Percentiles rank a stretch among this genome's conserved stretches.
Evolutionary conservation across 2,113 vertebrate species (phyloP).

Genomic region (Notiomystis cincta): DNA sequence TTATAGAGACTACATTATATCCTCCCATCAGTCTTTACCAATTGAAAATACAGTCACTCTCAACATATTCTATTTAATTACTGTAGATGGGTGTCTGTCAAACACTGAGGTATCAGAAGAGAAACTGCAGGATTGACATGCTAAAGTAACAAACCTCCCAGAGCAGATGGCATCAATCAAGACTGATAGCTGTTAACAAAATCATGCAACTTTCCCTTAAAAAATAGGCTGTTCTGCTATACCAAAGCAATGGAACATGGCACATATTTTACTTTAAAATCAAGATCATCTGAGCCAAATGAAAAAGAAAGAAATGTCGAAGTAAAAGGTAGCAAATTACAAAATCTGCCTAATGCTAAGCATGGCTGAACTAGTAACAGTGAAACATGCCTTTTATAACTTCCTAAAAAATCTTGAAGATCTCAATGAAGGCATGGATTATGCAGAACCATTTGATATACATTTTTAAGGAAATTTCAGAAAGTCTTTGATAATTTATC

Average conservation of each 20-base stretch:
- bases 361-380: not conserved
- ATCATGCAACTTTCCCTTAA: not conserved
- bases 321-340: not conserved
- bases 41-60: not conserved
- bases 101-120: not conserved
- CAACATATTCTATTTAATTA: not conserved
- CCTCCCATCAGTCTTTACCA: not conserved
- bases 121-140: conserved; percentile 1
- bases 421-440: not conserved
- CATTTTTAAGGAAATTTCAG: not conserved
- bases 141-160: conserved; percentile 13
- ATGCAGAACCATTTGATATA: not conserved
- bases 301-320: not conserved
- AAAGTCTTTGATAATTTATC: not conserved
- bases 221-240: not conserved
- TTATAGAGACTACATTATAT: not conserved
- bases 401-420: not conserved
- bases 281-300: not conserved
- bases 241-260: not conserved
- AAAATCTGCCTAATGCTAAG: not conserved
- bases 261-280: not conserved
- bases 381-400: not conserved
- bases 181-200: conserved; percentile 12
- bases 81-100: not conserved
- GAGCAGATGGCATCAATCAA: conserved; percentile 46